Percentiles rank a stretch among this genome's conserved stretches.
Evolutionary conservation across 2,797 vertebrate species (phyloP).

Genomic region (Sebastes itinus): DNA sequence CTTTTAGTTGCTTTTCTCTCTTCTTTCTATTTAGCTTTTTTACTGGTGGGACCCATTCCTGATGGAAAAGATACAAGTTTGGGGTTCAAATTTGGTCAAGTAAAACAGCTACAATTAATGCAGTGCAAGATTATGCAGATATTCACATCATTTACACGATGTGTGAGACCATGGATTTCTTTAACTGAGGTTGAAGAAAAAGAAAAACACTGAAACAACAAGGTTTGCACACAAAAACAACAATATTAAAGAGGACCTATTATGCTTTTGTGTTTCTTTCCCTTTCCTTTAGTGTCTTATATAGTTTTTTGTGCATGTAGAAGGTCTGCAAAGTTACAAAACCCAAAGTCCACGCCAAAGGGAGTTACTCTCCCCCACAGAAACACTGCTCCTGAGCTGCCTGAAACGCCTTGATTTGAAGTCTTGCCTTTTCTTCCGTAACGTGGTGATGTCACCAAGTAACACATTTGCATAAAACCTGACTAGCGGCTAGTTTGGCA

Average conservation of each 20-base stretch:
- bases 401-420: too few relatives aligned
- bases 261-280: too few relatives aligned
- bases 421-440: too few relatives aligned
- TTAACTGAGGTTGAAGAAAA: not conserved
- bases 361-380: too few relatives aligned
- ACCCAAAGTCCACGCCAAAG: too few relatives aligned
- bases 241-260: not conserved
- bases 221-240: not conserved
- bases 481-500: fast-evolving
- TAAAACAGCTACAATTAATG: not conserved
- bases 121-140: not conserved
- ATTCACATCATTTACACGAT: not conserved
- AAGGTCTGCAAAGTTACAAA: too few relatives aligned
- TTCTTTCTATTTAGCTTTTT: constrained; percentile 84
- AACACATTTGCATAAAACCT: too few relatives aligned
- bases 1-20: constrained; percentile 70
- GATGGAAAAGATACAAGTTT: constrained; percentile 8
- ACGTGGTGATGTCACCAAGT: too few relatives aligned
- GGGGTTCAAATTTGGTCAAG: not conserved
- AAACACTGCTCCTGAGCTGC: too few relatives aligned
- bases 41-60: constrained; percentile 86
- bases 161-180: not conserved
- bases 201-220: not conserved
- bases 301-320: too few relatives aligned
- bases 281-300: too few relatives aligned